These are phyloP conservation scores for Psix sp. DNA, from an alignment of 1,140 invertebrate genomes.

Conservation along the genomic window DNA sequence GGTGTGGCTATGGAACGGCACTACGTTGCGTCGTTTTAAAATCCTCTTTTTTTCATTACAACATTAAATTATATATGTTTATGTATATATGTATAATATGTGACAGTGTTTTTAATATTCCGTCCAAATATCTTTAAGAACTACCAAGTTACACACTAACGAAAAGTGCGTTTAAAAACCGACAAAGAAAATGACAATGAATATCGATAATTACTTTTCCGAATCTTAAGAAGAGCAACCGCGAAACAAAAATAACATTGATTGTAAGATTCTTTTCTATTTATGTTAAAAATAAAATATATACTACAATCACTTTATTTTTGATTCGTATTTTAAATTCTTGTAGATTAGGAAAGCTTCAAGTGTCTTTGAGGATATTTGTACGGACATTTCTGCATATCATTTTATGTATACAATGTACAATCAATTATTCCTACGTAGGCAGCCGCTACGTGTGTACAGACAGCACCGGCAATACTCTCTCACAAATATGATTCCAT, in stretches of 20 bases:
- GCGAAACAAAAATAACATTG: too few relatives aligned
- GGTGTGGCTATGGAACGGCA: slow-evolving; percentile 57
- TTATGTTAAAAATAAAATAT: too few relatives aligned
- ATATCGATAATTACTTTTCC: too few relatives aligned
- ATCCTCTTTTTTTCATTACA: slow-evolving; percentile 39
- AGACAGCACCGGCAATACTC: slow-evolving; percentile 40
- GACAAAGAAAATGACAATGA: too few relatives aligned
- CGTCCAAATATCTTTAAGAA: slow-evolving; percentile 39
- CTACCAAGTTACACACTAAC: background rate
- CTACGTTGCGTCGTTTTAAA: slow-evolving; percentile 52
- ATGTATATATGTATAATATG: slow-evolving; percentile 48
- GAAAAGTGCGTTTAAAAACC: background rate
- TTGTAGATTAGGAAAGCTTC: background rate
- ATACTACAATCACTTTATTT: too few relatives aligned
- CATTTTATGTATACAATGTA: slow-evolving; percentile 57
- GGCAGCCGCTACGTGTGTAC: slow-evolving; percentile 43
- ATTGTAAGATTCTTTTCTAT: too few relatives aligned
- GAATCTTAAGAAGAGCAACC: too few relatives aligned
- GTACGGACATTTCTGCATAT: slow-evolving; percentile 23
- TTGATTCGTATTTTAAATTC: background rate
- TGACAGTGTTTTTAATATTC: slow-evolving; percentile 56
- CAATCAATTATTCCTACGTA: slow-evolving; percentile 57
- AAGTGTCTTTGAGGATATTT: slow-evolving; percentile 8
- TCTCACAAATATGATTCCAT: slow-evolving; percentile 49
- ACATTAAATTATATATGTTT: slow-evolving; percentile 48